Percentiles rank a stretch among this genome's conserved stretches.
Evolutionary conservation across 2,888 invertebrate genomes (phyloP).

Genomic region (Trachelus iudaicus): DNA sequence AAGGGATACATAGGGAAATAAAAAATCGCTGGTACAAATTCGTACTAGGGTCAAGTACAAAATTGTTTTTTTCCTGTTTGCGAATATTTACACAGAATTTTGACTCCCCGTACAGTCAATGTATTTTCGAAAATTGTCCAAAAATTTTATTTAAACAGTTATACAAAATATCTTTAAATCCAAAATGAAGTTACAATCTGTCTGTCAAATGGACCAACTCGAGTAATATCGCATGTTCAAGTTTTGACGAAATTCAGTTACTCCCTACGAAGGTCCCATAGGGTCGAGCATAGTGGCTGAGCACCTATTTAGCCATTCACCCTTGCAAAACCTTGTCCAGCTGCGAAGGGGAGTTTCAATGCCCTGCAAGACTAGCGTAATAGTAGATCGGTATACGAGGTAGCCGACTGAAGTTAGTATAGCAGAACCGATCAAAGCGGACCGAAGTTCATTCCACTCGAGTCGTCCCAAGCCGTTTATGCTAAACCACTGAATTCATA

Average conservation of each 20-base stretch:
- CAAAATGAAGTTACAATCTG: background rate
- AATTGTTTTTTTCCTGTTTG: too few species aligned
- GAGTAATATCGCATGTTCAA: background rate
- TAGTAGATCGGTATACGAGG: background rate
- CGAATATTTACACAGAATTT: too few species aligned
- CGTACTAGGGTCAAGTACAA: too few species aligned
- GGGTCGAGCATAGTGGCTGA: background rate
- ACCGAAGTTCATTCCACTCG: slow-evolving; percentile 44
- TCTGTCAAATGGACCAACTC: background rate
- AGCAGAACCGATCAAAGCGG: slow-evolving; percentile 40
- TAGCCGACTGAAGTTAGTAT: background rate
- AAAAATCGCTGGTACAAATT: too few species aligned
- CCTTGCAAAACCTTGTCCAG: slow-evolving; percentile 3
- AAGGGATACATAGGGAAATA: too few species aligned
- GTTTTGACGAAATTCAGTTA: background rate
- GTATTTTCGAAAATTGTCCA: background rate
- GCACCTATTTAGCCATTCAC: slow-evolving; percentile 1
- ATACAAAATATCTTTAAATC: background rate
- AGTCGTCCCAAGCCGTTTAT: slow-evolving; percentile 23
- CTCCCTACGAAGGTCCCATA: background rate
- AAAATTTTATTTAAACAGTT: background rate
- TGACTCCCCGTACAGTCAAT: too few species aligned
- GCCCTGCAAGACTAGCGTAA: slow-evolving; percentile 9
- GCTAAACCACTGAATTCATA: slow-evolving; percentile 17
- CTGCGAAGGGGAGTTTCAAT: background rate